phyloP scores from a whole-genome alignment of 2,113 vertebrate genomes.

The Balaenoptera acutorostrata region DNA sequence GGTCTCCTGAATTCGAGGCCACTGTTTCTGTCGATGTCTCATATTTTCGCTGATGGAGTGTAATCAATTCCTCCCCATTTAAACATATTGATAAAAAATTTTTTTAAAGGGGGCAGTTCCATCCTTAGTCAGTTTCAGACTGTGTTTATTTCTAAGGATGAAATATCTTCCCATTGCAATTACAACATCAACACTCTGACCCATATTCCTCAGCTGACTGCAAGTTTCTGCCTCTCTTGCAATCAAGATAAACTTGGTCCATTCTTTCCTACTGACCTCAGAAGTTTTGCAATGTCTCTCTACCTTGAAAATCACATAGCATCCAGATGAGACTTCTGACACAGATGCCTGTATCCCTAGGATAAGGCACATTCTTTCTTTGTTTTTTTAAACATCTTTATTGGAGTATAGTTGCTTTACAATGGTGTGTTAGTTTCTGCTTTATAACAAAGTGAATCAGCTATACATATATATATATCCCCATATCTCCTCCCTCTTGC shows the following conservation, averaged over 20 bases:
- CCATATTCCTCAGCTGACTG: slow-evolving; percentile 47
- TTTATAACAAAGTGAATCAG: too few relatives aligned
- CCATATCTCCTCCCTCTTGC: too few relatives aligned
- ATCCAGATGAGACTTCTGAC: slow-evolving; percentile 7
- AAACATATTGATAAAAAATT: not conserved
- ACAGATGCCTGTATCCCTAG: slow-evolving; percentile 9
- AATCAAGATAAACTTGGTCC: slow-evolving; percentile 55
- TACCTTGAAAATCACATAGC: slow-evolving; percentile 12
- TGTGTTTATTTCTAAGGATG: not conserved
- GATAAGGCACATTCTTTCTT: not conserved
- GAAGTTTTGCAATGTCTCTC: slow-evolving; percentile 37
- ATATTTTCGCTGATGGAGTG: not conserved
- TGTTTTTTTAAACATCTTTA: too few relatives aligned
- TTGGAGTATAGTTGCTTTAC: too few relatives aligned
- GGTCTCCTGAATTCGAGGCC: not conserved
- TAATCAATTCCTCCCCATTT: slow-evolving; percentile 9
- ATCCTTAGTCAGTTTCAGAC: not conserved
- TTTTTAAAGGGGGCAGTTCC: not conserved
- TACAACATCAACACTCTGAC: slow-evolving; percentile 47
- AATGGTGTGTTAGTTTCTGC: too few relatives aligned
- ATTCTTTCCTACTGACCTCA: slow-evolving; percentile 54
- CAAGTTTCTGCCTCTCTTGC: slow-evolving; percentile 31
- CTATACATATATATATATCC: too few relatives aligned
- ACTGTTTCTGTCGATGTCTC: not conserved
- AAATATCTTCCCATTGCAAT: not conserved